These are phyloP conservation scores for Gobio occitaniae DNA, from an alignment of 2,797 vertebrate genomes.

Conservation along the genomic window DNA sequence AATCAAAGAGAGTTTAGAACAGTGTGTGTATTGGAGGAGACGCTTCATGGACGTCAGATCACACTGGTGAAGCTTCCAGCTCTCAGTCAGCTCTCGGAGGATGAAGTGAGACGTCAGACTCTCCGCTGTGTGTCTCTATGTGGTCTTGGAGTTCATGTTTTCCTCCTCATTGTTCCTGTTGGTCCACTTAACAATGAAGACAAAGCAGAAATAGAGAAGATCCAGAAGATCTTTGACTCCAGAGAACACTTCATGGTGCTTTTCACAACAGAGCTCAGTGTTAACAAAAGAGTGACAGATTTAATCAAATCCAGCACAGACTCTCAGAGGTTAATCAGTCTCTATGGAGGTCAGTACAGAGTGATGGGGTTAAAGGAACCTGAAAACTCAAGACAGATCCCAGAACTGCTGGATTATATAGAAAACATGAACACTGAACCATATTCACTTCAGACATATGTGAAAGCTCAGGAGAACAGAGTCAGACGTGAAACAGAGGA, in stretches of 20 bases:
- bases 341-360: neutral
- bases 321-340: neutral
- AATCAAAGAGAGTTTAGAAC: too few species aligned
- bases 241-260: conserved; percentile 3
- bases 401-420: neutral
- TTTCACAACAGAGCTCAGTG: neutral
- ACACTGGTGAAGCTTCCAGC: neutral
- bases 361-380: conserved; percentile 4
- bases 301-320: neutral
- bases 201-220: neutral
- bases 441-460: too few species aligned
- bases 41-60: neutral
- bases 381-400: neutral
- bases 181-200: neutral
- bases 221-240: neutral
- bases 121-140: neutral
- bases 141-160: neutral
- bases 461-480: too few species aligned
- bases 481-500: too few species aligned
- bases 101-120: neutral
- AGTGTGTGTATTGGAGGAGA: neutral
- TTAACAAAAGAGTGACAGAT: neutral
- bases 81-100: neutral
- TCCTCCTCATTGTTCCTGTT: neutral
- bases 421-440: neutral